These are phyloP conservation scores for Coregonus ussuriensis DNA, from an alignment of 2,797 vertebrate genomes.

Conservation along the genomic window DNA sequence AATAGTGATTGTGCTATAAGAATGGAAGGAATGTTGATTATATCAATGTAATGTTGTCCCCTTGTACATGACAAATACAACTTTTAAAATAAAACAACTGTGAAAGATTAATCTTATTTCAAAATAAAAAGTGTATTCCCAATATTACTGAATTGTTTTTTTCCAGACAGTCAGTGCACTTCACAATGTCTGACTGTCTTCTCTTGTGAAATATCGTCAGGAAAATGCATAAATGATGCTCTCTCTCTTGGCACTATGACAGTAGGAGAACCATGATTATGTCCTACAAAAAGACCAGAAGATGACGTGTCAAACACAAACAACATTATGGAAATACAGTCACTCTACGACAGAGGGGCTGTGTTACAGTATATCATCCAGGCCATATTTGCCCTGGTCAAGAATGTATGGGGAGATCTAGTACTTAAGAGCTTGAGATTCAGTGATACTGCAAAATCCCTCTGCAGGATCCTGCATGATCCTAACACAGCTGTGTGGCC, in stretches of 20 bases:
- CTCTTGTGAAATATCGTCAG: not conserved
- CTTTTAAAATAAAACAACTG: not conserved
- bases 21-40: not conserved
- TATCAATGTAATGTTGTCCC: not conserved
- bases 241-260: slow-evolving; percentile 17
- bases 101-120: not conserved
- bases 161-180: too few relatives aligned
- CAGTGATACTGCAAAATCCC: not conserved
- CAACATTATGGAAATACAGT: not conserved
- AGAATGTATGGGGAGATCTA: not conserved
- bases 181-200: not conserved
- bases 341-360: too few relatives aligned
- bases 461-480: too few relatives aligned
- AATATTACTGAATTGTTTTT: too few relatives aligned
- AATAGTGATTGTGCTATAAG: not conserved
- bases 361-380: slow-evolving; percentile 54
- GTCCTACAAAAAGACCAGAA: not conserved
- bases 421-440: not conserved
- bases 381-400: not conserved
- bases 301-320: not conserved
- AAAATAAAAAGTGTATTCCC: too few relatives aligned
- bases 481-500: too few relatives aligned
- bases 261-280: slow-evolving; percentile 3
- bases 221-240: not conserved
- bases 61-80: not conserved